Percentiles rank a stretch among this genome's conserved stretches.
These are phyloP conservation scores for Microcaecilia unicolor DNA, from an alignment of 2,797 vertebrate genomes.

Conservation along the genomic window DNA sequence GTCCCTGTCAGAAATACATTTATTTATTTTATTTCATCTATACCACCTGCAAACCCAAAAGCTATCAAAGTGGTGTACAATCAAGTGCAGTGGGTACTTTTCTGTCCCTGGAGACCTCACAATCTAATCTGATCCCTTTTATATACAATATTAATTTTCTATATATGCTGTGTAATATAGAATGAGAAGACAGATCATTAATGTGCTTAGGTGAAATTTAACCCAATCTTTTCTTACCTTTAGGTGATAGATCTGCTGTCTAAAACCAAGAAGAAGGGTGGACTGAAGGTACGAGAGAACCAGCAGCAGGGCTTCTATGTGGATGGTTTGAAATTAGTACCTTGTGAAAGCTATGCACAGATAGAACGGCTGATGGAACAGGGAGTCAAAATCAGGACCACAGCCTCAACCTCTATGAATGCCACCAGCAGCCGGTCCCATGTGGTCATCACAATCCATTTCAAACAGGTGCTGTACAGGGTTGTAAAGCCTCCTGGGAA, in stretches of 20 bases:
- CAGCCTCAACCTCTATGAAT: constrained; percentile 74
- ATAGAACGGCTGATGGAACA: constrained; percentile 78
- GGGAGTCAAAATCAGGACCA: constrained; percentile 71
- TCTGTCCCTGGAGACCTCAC: no score
- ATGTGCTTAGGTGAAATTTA: no score
- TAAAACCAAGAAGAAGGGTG: constrained; percentile 45
- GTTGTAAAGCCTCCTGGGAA: fast-evolving
- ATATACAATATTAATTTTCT: no score
- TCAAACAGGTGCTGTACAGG: constrained; percentile 59
- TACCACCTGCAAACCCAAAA: no score
- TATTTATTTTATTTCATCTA: no score
- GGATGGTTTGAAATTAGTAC: constrained; percentile 67
- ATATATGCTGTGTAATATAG: no score
- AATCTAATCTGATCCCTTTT: no score
- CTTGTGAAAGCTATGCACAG: constrained; percentile 61
- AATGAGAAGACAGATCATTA: no score
- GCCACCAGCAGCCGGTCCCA: constrained; percentile 79
- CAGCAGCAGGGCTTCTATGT: constrained; percentile 79
- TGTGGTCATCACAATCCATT: constrained; percentile 74
- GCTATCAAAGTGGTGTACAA: no score
- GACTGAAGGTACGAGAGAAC: constrained; percentile 73
- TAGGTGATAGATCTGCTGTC: constrained; percentile 77
- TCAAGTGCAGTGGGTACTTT: no score
- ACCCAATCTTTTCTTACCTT: no score
- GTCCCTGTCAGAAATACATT: no score